Percentiles rank a stretch among this genome's conserved stretches.
phyloP scores from a whole-genome alignment of 2,113 vertebrate species.

The Phalacrocorax pelagicus region DNA sequence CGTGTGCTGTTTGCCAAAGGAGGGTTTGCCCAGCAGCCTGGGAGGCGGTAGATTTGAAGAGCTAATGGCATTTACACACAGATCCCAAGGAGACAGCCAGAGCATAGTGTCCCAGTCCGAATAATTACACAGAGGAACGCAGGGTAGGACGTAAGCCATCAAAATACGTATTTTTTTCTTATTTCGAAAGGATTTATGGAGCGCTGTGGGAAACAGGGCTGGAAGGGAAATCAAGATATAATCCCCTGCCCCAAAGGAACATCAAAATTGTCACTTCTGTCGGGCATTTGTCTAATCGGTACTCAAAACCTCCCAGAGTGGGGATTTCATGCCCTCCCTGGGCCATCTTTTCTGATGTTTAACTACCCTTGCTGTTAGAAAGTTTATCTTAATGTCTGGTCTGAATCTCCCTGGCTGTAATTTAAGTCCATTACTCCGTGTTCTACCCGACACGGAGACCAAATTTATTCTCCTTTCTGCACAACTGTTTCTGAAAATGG shows the following conservation, averaged over 20 bases:
- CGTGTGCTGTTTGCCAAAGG: accelerated
- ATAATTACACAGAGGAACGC: not conserved
- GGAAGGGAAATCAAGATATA: not conserved
- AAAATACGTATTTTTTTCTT: not conserved
- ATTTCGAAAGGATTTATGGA: not conserved
- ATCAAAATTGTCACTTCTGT: slow-evolving; percentile 13
- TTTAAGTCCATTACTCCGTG: slow-evolving; percentile 13
- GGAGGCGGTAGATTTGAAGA: not conserved
- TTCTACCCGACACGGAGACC: not conserved
- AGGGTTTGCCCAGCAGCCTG: not conserved
- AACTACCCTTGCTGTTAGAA: slow-evolving; percentile 7
- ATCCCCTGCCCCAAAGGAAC: slow-evolving; percentile 27
- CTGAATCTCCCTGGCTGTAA: not conserved
- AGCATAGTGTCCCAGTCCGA: not conserved
- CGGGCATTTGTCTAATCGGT: slow-evolving; percentile 5
- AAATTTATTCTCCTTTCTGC: not conserved
- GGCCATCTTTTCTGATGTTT: not conserved
- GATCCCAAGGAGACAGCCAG: not conserved
- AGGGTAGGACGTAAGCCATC: not conserved
- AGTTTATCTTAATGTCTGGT: slow-evolving; percentile 4
- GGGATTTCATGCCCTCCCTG: not conserved
- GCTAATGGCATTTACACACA: not conserved
- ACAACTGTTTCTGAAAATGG: not conserved
- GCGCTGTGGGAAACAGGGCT: not conserved
- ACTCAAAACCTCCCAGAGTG: not conserved